Percentiles rank a stretch among this genome's conserved stretches.
Evolutionary conservation across 2,888 invertebrate species (phyloP).

Genomic region (Mechanitis mazaeus): DNA sequence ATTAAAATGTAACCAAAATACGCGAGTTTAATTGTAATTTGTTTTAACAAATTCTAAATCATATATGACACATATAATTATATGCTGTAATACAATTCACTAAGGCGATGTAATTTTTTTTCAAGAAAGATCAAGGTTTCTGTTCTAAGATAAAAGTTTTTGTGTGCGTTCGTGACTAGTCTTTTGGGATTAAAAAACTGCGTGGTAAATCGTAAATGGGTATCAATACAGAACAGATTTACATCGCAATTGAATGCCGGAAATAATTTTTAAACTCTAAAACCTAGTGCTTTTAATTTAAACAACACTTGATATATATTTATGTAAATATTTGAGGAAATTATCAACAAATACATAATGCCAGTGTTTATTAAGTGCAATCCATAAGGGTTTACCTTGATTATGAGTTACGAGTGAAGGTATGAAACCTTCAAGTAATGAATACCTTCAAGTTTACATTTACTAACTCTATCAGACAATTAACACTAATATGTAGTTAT

Average conservation of each 20-base stretch:
- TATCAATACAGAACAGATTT: conserved; percentile 43
- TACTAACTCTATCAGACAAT: background rate
- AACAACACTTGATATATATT: background rate
- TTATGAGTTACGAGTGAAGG: conserved; percentile 26
- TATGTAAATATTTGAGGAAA: background rate
- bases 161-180: conserved; percentile 68
- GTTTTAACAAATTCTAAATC: conserved; percentile 21
- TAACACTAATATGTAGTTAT: background rate
- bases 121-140: conserved; percentile 68
- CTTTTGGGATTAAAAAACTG: conserved; percentile 54
- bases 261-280: conserved; percentile 31
- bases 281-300: conserved; percentile 11
- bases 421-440: conserved; percentile 10
- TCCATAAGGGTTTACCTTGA: conserved; percentile 28
- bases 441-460: background rate
- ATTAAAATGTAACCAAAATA: no score
- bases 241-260: conserved; percentile 24
- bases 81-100: conserved; percentile 31
- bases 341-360: background rate
- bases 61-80: conserved; percentile 26
- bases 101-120: conserved; percentile 57
- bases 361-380: conserved; percentile 2
- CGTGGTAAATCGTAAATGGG: conserved; percentile 69
- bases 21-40: background rate
- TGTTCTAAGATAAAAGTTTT: conserved; percentile 62